Base-by-base conservation (phyloP, 2,797 vertebrate species). In the Malurus splendens region DNA sequence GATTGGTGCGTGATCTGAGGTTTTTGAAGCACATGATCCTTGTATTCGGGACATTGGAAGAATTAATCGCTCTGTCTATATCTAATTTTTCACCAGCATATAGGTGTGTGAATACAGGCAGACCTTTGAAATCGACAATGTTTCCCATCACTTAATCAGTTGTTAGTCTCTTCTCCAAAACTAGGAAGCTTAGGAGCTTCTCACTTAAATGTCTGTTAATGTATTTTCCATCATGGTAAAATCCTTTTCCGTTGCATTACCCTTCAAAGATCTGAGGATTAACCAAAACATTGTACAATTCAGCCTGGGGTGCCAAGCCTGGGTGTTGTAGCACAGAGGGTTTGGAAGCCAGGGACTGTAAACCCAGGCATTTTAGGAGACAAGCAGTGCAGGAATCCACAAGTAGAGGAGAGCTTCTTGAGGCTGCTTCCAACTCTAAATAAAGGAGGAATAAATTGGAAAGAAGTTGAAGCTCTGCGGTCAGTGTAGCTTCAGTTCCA, bases 401-500 rank as follows among this genome's bases (percentile, higher is more conserved):
- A 59, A 59, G 47, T 27, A 10, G 30, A 41, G 8, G 32, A 62
- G 36, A 62, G 16, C 23, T 10, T 79, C 20, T 36, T 15, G 7
- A 28, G 54, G 22, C 45, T 82, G 19, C 64, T 73, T 61, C 48
- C 33, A 24, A 3, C 30, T 68, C 24, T 56, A 10, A 22, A 16
- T 42, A 11, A 70, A 67, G 22, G 57, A 19, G 57, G 32, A 66
- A 48, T 24, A 22, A 27, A 52, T 2, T 44, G 24, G 22, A 22
- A 62, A 71, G 67, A 77, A 39, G 7, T 59, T 2, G 3, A 39
- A 71, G 51, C 7, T 17, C 11, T 51, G 45, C 56, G 15, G 30
- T 62, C 18, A 76, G 0, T 0, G 0, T 71, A 32, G n/a, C 45
- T 77, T 38, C 42, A 39, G 17, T 52, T 92, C 66, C 55, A 12